Evolutionary conservation across 2,888 invertebrate species (phyloP).

Genomic region (Lymantria monacha): DNA sequence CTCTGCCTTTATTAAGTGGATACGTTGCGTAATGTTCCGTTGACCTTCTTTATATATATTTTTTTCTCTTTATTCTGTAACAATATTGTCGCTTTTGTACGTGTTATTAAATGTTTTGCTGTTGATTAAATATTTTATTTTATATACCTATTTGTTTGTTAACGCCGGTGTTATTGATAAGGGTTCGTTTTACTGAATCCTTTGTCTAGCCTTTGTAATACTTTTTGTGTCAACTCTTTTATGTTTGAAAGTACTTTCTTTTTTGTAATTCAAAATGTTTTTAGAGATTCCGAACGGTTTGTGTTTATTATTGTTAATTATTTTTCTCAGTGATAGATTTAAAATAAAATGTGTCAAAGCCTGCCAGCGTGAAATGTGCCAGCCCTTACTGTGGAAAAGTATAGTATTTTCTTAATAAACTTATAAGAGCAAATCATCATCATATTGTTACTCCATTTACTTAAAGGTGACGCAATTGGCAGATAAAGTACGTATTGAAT

Average conservation of each 20-base stretch:
- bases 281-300: too few species aligned
- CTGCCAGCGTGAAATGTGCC: too few species aligned
- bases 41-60: conserved; percentile 3
- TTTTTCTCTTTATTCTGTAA: conserved; percentile 1
- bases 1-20: neutral
- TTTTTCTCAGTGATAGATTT: too few species aligned
- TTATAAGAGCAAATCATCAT: too few species aligned
- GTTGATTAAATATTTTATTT: conserved; percentile 29
- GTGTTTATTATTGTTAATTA: too few species aligned
- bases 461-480: too few species aligned
- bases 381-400: too few species aligned
- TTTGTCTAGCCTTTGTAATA: conserved; percentile 16
- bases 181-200: conserved; percentile 8
- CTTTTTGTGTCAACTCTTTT: conserved; percentile 19
- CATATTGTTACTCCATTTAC: too few species aligned
- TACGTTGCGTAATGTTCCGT: neutral
- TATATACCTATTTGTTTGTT: conserved; percentile 12
- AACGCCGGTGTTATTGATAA: conserved; percentile 16
- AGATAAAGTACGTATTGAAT: too few species aligned
- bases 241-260: neutral
- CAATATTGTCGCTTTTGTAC: conserved; percentile 16
- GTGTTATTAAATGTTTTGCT: conserved; percentile 16
- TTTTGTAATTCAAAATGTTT: neutral
- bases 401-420: too few species aligned
- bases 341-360: too few species aligned